These are phyloP conservation scores for Dynastes tityus DNA, from an alignment of 2,888 invertebrate species.

Conservation along the genomic window DNA sequence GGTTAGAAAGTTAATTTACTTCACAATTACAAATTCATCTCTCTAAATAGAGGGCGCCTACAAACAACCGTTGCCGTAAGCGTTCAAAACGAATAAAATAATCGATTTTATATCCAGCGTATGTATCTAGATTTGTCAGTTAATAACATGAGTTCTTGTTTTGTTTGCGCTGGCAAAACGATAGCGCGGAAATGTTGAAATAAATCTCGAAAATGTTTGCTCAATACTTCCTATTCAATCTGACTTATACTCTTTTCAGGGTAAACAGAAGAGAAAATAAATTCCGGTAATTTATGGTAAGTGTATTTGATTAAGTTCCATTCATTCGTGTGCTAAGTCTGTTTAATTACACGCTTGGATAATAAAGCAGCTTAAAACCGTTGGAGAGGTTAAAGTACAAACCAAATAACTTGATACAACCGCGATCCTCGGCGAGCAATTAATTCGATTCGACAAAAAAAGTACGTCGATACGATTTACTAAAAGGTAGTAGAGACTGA, in stretches of 20 bases:
- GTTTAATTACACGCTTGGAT: constrained; percentile 20
- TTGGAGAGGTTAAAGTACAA: constrained; percentile 19
- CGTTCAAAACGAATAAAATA: too few relatives aligned
- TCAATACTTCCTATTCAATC: background rate
- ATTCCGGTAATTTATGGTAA: background rate
- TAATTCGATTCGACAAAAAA: constrained; percentile 37
- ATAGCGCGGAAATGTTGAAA: too few relatives aligned
- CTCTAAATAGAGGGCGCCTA: too few relatives aligned
- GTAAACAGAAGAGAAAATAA: background rate
- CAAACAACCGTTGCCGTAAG: too few relatives aligned
- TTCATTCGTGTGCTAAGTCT: background rate
- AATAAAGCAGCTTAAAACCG: constrained; percentile 20
- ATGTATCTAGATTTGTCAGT: too few relatives aligned
- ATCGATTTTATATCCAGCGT: too few relatives aligned
- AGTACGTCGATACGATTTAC: constrained; percentile 8
- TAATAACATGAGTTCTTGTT: too few relatives aligned
- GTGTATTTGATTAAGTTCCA: constrained; percentile 11
- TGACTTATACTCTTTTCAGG: background rate
- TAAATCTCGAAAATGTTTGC: background rate
- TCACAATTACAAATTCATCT: too few relatives aligned
- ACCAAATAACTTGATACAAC: constrained; percentile 27
- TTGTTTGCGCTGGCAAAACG: too few relatives aligned
- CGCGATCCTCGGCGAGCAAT: constrained; percentile 22
- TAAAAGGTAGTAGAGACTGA: constrained; percentile 5
- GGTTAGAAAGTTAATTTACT: too few relatives aligned